Conservation (phyloP, 2,888 invertebrate genomes). For the Lasioglossum morio region DNA sequence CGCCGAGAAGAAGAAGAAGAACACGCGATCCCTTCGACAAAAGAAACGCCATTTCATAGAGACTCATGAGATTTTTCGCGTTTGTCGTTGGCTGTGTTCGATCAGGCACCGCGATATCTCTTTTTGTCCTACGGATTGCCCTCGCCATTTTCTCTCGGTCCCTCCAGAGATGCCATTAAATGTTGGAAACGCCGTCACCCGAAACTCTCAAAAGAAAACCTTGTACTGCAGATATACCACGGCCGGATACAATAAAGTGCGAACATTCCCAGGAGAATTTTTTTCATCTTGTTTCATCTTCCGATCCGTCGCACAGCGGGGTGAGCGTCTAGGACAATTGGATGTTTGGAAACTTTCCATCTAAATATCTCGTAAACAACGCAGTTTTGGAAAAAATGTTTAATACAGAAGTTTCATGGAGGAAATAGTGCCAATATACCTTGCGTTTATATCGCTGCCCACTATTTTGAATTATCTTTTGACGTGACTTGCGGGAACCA, state of each 20-base stretch:
- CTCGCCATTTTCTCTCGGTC: neutral
- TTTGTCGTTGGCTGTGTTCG: neutral
- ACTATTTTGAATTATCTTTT: too few species aligned
- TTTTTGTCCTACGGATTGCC: neutral
- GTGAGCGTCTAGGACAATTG: too few species aligned
- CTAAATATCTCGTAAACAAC: neutral
- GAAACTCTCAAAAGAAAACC: conserved; percentile 11
- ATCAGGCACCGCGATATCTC: conserved; percentile 11
- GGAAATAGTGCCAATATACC: neutral
- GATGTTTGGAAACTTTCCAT: neutral
- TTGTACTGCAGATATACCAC: neutral
- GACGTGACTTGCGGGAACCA: too few species aligned
- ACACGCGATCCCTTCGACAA: neutral
- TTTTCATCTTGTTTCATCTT: neutral
- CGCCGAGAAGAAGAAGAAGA: neutral
- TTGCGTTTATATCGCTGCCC: too few species aligned
- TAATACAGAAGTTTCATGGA: too few species aligned
- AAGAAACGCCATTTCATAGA: neutral
- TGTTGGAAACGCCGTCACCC: neutral
- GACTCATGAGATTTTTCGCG: neutral
- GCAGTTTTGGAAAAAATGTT: neutral
- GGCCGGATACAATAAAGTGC: neutral
- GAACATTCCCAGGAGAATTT: neutral
- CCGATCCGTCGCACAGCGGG: too few species aligned
- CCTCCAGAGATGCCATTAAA: conserved; percentile 9